Evolutionary conservation across 2,888 invertebrate species (phyloP), one percentile per base, ranked within the genome.

Genomic region (Rosalia funebris): DNA sequence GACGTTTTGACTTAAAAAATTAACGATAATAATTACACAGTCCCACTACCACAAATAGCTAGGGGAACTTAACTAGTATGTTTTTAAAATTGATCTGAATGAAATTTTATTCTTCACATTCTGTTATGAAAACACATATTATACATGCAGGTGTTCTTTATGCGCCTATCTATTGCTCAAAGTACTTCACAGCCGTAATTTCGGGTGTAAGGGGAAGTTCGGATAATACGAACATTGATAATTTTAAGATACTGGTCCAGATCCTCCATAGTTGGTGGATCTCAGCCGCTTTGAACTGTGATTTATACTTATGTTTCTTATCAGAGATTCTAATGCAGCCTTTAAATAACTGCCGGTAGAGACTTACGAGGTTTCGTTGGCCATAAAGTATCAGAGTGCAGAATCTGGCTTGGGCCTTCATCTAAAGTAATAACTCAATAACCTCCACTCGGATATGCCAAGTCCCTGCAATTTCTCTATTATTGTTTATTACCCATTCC

Each of bases 221-320:
- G 17, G 14, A 44, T 59, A 57, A 48, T 50, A 57, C 31, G 48
- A 56, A 58, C 61, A 67, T 62, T 63, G 67, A 69, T 67, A 63
- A 65, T 70, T 57, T 63, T 65, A 66, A 65, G 65, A 65, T 68
- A 65, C 62, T 65, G 64, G 65, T 53, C 58, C 62, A 60, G 68
- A 65, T 68, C 69, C 66, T 66, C 61, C 53, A 53, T 57, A 61
- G 59, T 65, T 62, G 59, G 58, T 42, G 39, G 48, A 63, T 63
- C 65, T 60, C 59, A 53, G 68, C 70, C 66, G 68, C 72, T 72
- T 76, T 76, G 76, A 76, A 72, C 66, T 68, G 71, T 77, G 74
- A 79, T 79, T 79, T 78, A 79, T 75, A 73, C 78, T 78, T 78
- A 78, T 77, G 78, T 66, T 60, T 63, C 68, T 76, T 79, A 78